Base-by-base conservation (phyloP, 1,140 invertebrate genomes). In the Diprion similis region DNA sequence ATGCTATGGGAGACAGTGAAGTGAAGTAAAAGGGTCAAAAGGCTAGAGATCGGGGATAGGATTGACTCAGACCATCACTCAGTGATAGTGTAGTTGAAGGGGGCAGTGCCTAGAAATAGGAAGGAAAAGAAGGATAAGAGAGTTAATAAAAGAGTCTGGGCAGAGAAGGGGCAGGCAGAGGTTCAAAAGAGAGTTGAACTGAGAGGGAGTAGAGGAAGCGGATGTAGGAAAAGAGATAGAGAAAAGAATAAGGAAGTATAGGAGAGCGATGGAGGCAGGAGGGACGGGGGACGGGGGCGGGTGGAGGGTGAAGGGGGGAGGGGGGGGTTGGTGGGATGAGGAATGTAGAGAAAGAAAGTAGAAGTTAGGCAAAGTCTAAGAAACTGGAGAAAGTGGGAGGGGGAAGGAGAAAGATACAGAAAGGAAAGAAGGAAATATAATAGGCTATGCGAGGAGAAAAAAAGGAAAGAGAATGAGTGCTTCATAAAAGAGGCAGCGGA, bases 1-100 rank as follows among this genome's bases (percentile, higher is more conserved):
- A 76, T 24, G 73, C 75, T 46, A 70, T 77, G 37, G 75, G 68
- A 66, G 69, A 46, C 8, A 18, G 19, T n/a, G 68, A 68, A 67
- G 47, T 45, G 64, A 45, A n/a, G n/a, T n/a, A 19, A 46, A 19
- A 17, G 37, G 17, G 66, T 13, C 11, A 71, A n/a, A 46, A 65
- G 45, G 48, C 11, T 65, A 59, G 64, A 64, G 10, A 65, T 15
- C 18, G 64, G 9, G 48, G 48, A 46, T 17, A 48, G n/a, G 46
- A 2, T 70, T 8, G 6, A 67, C 9, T 66, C 9, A 64, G 46
- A 66, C 4, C 37, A 73, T 37, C 48, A 59, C 9, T 8, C 59
- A 45, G 66, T 51, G 15, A 51, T 51, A 51, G 48, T 51, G 48
- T 10, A 51, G 15, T 10, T 51, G 15, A 15, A 51, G n/a, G n/a